Evolutionary conservation across 2,113 vertebrate species (phyloP).

Genomic region (Nettapus auritus): DNA sequence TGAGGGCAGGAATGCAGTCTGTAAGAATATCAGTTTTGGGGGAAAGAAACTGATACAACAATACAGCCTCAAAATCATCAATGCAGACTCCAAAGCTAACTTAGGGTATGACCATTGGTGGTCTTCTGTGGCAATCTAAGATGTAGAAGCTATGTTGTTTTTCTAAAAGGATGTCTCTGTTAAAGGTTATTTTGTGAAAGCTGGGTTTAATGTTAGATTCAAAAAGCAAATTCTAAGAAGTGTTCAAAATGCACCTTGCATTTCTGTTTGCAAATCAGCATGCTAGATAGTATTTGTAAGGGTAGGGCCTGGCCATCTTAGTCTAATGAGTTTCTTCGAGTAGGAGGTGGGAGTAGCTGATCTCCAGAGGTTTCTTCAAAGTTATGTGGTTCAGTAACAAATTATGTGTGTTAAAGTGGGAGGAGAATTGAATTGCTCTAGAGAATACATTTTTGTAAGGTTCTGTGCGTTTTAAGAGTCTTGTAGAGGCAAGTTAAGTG

Average conservation of each 20-base stretch:
- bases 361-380: slow-evolving; percentile 34
- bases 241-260: neutral
- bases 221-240: neutral
- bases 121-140: neutral
- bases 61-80: neutral
- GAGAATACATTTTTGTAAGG: neutral
- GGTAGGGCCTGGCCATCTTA: neutral
- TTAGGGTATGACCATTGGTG: neutral
- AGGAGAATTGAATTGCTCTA: neutral
- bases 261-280: neutral
- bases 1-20: neutral
- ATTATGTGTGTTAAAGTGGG: neutral
- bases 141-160: neutral
- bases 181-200: neutral
- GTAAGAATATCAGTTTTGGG: neutral
- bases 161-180: neutral
- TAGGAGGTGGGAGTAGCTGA: slow-evolving; percentile 14
- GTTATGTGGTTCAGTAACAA: neutral
- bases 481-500: neutral
- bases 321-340: neutral
- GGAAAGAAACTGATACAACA: neutral
- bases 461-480: neutral
- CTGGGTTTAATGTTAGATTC: no score
- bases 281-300: neutral
- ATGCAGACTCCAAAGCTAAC: no score